These are phyloP conservation scores for Mus spicilegus DNA, from an alignment of 2,113 vertebrate species.

Conservation along the genomic window DNA sequence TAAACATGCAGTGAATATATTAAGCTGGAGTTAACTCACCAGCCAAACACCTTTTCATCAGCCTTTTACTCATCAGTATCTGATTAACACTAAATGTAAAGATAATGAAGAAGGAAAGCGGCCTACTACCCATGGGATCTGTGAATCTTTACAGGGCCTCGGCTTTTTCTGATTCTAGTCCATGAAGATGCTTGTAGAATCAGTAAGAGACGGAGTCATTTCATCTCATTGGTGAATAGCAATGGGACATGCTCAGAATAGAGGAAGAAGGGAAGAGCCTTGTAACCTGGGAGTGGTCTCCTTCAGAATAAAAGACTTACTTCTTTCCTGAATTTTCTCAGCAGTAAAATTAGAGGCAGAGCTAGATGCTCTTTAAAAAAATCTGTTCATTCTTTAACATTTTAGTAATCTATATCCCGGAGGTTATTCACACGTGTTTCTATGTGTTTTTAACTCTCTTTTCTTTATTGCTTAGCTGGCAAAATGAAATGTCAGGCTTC, in stretches of 20 bases:
- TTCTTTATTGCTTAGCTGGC: conserved; percentile 18
- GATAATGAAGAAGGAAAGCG: neutral
- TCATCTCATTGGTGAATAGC: neutral
- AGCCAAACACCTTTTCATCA: neutral
- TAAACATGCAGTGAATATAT: no score
- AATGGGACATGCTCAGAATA: neutral
- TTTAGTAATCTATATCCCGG: neutral
- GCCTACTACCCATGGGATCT: neutral
- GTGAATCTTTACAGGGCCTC: neutral
- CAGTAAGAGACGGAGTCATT: neutral
- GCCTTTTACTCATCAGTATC: neutral
- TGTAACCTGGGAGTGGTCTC: neutral
- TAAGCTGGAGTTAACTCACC: neutral
- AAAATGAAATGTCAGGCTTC: neutral
- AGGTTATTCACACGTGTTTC: neutral
- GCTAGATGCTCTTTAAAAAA: neutral
- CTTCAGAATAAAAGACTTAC: neutral
- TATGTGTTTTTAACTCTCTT: neutral
- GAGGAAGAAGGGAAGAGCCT: neutral
- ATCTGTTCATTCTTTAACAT: neutral
- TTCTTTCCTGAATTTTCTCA: conserved; percentile 21
- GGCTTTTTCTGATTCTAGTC: neutral
- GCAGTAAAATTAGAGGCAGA: neutral
- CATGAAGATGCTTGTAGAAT: neutral
- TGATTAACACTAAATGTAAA: neutral